A percentile compares a stretch with the other conserved stretches of the same genome.
Evolutionary conservation across 2,113 vertebrate species (phyloP).

Genomic region (Uria lomvia): DNA sequence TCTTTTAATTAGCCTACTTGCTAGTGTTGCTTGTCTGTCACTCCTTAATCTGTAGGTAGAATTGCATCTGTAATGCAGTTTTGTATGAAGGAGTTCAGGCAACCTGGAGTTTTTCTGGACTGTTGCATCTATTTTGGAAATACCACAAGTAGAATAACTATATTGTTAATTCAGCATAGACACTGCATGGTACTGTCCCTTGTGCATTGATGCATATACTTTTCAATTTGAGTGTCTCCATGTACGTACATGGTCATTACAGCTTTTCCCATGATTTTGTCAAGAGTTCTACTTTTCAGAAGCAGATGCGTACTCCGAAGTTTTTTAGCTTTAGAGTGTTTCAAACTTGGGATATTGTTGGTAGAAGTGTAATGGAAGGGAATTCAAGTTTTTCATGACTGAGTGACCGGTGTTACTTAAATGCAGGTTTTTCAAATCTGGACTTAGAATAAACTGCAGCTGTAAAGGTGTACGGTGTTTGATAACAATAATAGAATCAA

Average conservation of each 20-base stretch:
- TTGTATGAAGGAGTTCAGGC: background rate
- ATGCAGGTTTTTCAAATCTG: background rate
- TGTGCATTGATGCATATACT: background rate
- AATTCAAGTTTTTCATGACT: background rate
- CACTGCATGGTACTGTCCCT: background rate
- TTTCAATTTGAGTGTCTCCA: background rate
- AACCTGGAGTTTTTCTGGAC: background rate
- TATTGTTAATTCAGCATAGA: background rate
- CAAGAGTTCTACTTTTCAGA: background rate
- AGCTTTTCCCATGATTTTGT: background rate
- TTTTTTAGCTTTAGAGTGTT: background rate
- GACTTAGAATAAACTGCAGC: background rate
- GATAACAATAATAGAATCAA: background rate
- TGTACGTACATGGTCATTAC: background rate
- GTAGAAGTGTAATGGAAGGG: background rate
- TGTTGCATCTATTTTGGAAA: background rate
- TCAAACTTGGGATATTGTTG: background rate
- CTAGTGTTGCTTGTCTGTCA: background rate
- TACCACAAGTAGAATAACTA: background rate
- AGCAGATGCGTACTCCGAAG: background rate
- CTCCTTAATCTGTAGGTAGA: background rate
- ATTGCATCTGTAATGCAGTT: background rate
- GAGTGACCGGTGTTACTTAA: background rate
- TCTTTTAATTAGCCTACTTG: background rate
- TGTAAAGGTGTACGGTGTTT: background rate